Evolutionary conservation across 2,113 vertebrate species (phyloP).

Genomic region (Hydrolagus affinis): DNA sequence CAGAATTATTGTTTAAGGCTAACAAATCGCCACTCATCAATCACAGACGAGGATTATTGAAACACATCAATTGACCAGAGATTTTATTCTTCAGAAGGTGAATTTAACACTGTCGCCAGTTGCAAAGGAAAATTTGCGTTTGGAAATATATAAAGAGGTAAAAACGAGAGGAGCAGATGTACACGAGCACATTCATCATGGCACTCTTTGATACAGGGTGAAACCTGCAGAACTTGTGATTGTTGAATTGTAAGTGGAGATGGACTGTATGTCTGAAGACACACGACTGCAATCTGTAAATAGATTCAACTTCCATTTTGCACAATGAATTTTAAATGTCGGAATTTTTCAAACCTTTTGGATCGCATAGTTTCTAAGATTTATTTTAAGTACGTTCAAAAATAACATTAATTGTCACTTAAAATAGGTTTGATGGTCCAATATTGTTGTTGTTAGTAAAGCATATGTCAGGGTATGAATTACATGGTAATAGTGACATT

Average conservation of each 20-base stretch:
- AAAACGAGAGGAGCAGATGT: not conserved
- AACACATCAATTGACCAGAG: not conserved
- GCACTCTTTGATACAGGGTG: not conserved
- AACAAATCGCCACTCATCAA: not conserved
- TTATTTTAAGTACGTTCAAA: conserved; percentile 33
- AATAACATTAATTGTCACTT: conserved; percentile 34
- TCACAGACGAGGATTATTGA: not conserved
- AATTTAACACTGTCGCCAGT: not conserved
- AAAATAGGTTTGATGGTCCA: not conserved
- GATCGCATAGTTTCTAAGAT: conserved; percentile 35
- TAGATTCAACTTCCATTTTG: conserved; percentile 40
- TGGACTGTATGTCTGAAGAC: not conserved
- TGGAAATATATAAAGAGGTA: not conserved
- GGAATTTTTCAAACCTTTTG: conserved; percentile 27
- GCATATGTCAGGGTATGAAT: conserved; percentile 35
- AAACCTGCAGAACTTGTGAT: not conserved
- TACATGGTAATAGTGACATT: conserved; percentile 46
- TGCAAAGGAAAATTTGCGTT: not conserved
- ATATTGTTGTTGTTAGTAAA: not conserved
- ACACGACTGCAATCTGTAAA: conserved; percentile 44
- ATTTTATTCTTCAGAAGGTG: not conserved
- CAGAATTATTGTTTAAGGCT: not conserved
- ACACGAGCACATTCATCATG: not conserved
- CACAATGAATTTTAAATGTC: conserved; percentile 41
- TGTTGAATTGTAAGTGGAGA: not conserved